phyloP scores from a whole-genome alignment of 2,888 invertebrate species.

The Phymatocera aterrima region DNA sequence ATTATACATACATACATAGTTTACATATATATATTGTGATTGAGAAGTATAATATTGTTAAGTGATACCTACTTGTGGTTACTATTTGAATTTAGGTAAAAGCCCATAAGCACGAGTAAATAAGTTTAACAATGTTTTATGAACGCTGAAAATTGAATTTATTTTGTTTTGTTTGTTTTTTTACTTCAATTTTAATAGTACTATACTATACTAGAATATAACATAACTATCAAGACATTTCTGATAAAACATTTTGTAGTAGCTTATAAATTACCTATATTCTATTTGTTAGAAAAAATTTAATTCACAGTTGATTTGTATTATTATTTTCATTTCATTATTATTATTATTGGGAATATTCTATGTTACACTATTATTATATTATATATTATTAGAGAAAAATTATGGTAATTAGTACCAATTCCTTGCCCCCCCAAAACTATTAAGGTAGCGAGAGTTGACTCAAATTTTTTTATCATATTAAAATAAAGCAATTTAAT shows the following conservation, averaged over 20 bases:
- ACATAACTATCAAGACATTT: conserved; percentile 57
- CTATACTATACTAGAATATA: not conserved
- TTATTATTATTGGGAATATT: conserved; percentile 62
- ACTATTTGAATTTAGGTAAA: not conserved
- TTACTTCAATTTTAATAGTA: not conserved
- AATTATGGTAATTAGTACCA: conserved; percentile 58
- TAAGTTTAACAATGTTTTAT: conserved; percentile 36
- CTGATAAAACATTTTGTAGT: conserved; percentile 34
- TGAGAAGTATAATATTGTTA: conserved; percentile 7
- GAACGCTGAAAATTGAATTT: conserved; percentile 15
- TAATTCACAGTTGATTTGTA: conserved; percentile 58
- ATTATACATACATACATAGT: too few relatives aligned
- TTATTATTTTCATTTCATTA: conserved; percentile 53
- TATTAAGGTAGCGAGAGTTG: conserved; percentile 58
- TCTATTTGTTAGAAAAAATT: conserved; percentile 39
- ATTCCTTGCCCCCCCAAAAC: conserved; percentile 44
- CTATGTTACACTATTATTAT: conserved; percentile 63
- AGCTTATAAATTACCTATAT: too few relatives aligned
- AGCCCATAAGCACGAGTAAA: too few relatives aligned
- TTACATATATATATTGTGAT: conserved; percentile 32
- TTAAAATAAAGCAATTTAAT: conserved; percentile 27
- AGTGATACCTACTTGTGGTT: conserved; percentile 2
- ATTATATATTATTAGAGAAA: too few relatives aligned
- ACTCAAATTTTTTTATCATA: conserved; percentile 61
- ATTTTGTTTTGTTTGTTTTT: not conserved